These are phyloP conservation scores for Rhinella marina DNA, from an alignment of 2,797 vertebrate species.

Conservation along the genomic window DNA sequence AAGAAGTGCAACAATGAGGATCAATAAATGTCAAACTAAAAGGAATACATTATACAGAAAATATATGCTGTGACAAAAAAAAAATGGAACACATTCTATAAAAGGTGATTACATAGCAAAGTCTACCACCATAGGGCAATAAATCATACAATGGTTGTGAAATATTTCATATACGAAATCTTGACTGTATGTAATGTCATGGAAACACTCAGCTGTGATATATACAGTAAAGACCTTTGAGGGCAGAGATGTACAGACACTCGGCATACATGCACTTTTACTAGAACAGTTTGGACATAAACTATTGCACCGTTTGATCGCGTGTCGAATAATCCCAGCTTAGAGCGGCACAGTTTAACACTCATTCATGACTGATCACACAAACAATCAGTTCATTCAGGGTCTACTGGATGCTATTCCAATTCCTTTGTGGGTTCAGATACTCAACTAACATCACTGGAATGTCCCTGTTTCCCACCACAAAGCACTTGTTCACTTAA, in stretches of 20 bases:
- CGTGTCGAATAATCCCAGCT: conserved; percentile 72
- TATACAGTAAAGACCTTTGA: conserved; percentile 10
- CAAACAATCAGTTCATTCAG: conserved; percentile 75
- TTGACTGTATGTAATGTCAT: neutral
- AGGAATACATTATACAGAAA: neutral
- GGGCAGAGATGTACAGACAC: conserved; percentile 58
- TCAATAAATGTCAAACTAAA: neutral
- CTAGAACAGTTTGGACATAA: conserved; percentile 72
- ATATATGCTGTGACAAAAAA: neutral
- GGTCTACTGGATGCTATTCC: conserved; percentile 63
- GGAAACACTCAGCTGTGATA: neutral
- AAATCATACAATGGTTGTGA: neutral
- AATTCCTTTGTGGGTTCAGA: conserved; percentile 19
- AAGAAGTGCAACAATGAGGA: neutral
- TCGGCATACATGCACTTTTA: conserved; percentile 52
- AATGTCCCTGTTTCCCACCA: neutral
- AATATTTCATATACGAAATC: neutral
- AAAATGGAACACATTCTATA: neutral
- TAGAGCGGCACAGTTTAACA: conserved; percentile 70
- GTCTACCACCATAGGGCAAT: neutral
- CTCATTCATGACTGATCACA: conserved; percentile 72
- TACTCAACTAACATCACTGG: neutral
- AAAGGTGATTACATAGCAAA: neutral
- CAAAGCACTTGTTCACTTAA: neutral
- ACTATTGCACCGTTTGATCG: conserved; percentile 81